Base-by-base conservation (phyloP, 2,888 invertebrate genomes). In the Hirtodrosophila alboralis region DNA sequence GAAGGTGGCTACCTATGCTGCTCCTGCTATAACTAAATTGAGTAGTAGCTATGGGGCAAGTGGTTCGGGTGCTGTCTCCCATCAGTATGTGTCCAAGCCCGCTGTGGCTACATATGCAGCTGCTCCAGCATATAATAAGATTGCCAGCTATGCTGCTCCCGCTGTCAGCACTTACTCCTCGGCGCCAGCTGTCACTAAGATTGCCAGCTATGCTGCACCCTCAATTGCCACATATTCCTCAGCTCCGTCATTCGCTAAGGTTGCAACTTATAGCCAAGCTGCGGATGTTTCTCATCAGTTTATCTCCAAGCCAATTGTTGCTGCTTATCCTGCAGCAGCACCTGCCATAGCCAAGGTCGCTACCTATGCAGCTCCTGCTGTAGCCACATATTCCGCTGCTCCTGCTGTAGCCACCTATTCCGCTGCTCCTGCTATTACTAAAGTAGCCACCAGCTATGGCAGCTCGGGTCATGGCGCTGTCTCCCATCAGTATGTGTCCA, bases 51-150 rank as follows among this genome's bases (percentile, higher is more conserved):
- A 72, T 26, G 37, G 71, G 5, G 40, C 67, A 3, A 65, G 83
- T 6, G 48, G 66, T 4, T 28, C 38, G 0, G 48, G 68, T 41
- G 77, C 69, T 10, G 18, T 78, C 1, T 84, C 88, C 1, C 76
- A 84, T 43, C 83, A 87, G 13, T 85, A 89, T 36, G 77, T 87
- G 1, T 86, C 89, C 1, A 80, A 86, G 5, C 86, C 88, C 0
- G 63, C 72, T 0, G 9, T 79, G 4, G 27, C 51, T 1, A 48
- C 45, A 13, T 59, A 59, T 18, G 53, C 47, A 6, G 37, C 67
- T 31, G 57, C 65, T 36, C 73, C 48, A 10, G 76, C 45, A 34
- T 44, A 63, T 0, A 40, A 60, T 10, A 83, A 81, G 33, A 34
- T 75, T 27, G 40, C 58, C 10, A 57, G 67, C 6, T 51, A 72